Conservation (phyloP, 2,113 vertebrate species). For the Elanoides forficatus region DNA sequence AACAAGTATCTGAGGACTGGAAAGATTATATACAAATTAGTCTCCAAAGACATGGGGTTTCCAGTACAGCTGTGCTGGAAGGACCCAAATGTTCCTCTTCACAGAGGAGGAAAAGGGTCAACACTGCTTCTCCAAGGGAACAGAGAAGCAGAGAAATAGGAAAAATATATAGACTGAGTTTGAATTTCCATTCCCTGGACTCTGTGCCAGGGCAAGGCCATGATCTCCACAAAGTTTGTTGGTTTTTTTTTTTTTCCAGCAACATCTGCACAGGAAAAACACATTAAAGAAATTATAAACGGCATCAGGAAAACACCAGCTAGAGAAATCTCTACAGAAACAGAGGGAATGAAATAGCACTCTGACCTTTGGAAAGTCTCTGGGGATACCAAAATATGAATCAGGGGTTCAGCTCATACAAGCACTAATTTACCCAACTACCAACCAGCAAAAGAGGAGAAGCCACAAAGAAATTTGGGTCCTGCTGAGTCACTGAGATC, state of each 20-base stretch:
- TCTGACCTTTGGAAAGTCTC: not conserved
- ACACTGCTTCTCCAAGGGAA: not conserved
- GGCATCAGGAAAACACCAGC: not conserved
- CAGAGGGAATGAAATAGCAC: not conserved
- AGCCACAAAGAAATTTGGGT: not conserved
- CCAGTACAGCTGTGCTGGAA: not conserved
- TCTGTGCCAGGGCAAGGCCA: not conserved
- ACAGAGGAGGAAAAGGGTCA: not conserved
- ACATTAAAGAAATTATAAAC: not conserved
- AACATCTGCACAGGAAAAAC: conserved; percentile 31
- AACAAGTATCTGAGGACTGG: not conserved
- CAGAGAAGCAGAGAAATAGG: not conserved
- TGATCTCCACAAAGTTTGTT: not conserved
- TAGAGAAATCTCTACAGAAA: not conserved
- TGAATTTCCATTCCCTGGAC: not conserved
- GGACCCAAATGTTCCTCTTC: not conserved
- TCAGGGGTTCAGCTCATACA: not conserved
- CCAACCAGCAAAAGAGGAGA: not conserved
- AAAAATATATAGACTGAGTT: not conserved
- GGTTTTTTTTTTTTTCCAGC: not conserved
- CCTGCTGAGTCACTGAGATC: not conserved
- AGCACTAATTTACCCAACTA: not conserved
- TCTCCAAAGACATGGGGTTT: not conserved
- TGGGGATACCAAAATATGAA: not conserved
- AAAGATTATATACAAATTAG: not conserved